A percentile compares a stretch with the other conserved stretches of the same genome.
Evolutionary conservation across 2,113 vertebrate species (phyloP).

Genomic region (Gambusia holbrooki): DNA sequence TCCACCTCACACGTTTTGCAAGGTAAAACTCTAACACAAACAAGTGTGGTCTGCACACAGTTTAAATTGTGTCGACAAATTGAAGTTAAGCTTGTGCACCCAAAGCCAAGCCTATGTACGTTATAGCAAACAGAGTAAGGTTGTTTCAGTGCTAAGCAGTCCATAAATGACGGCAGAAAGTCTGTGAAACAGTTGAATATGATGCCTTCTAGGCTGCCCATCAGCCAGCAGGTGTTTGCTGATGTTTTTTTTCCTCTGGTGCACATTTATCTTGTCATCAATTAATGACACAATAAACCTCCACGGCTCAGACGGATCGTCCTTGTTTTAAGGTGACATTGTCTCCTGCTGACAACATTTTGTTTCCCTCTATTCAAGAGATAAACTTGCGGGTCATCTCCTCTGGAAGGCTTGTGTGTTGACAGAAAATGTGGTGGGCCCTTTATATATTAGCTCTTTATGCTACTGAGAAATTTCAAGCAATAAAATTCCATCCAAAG

Average conservation of each 20-base stretch:
- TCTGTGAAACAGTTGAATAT: neutral
- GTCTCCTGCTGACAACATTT: neutral
- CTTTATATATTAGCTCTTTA: neutral
- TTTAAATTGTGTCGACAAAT: neutral
- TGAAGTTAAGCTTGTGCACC: neutral
- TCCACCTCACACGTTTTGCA: constrained; percentile 85
- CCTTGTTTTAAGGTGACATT: neutral
- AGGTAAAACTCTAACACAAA: constrained; percentile 74
- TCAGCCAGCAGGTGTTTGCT: neutral
- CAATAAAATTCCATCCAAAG: neutral
- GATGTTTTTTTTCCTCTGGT: neutral
- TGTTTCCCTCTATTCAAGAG: neutral
- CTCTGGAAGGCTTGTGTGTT: neutral
- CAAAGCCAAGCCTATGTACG: neutral
- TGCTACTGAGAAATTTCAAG: neutral
- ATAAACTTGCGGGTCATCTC: neutral
- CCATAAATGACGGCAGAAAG: neutral
- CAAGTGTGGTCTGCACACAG: neutral
- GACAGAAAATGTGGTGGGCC: neutral
- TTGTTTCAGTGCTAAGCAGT: neutral
- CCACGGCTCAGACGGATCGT: neutral
- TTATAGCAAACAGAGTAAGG: neutral
- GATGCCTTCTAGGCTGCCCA: neutral
- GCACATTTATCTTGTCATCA: neutral
- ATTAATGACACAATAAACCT: neutral